phyloP scores from a whole-genome alignment of 2,797 vertebrate genomes.

The Chromobotia macracanthus region DNA sequence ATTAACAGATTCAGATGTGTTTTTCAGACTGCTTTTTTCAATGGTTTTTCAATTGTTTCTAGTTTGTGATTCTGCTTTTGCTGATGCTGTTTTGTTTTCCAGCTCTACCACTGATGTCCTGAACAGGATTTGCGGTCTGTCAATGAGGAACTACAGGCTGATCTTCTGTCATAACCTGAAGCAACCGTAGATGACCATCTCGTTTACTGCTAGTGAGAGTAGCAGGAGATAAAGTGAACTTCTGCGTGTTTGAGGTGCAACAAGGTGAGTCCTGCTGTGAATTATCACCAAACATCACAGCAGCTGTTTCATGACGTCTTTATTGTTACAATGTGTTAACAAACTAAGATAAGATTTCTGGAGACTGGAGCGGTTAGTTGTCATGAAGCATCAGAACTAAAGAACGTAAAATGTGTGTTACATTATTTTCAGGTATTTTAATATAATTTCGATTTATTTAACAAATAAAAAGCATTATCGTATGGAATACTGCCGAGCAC shows the following conservation, averaged over 20 bases:
- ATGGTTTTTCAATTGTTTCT: not conserved
- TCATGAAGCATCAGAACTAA: not conserved
- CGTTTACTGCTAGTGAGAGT: slow-evolving; percentile 91
- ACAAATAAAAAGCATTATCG: no score
- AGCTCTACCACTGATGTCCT: slow-evolving; percentile 93
- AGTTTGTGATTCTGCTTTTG: not conserved
- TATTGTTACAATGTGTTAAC: not conserved
- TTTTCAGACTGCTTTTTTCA: slow-evolving; percentile 36
- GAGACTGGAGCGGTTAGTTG: slow-evolving; percentile 3
- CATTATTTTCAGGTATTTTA: no score
- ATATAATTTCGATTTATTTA: no score
- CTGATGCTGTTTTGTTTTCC: slow-evolving; percentile 39
- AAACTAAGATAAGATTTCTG: not conserved
- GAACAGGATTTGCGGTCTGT: slow-evolving; percentile 96
- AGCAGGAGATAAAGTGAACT: slow-evolving; percentile 84
- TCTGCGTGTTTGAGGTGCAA: slow-evolving; percentile 88
- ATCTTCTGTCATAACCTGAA: slow-evolving; percentile 99
- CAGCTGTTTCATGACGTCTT: not conserved
- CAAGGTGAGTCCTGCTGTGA: slow-evolving; percentile 80
- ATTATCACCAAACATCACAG: not conserved
- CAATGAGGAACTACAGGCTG: slow-evolving; percentile 99
- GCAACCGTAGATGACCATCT: slow-evolving; percentile 97
- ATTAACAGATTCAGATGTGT: not conserved
- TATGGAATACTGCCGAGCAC: no score
- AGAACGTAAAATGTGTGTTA: no score